phyloP scores from a whole-genome alignment of 2,113 vertebrate species.

The Phalacrocorax carbo region DNA sequence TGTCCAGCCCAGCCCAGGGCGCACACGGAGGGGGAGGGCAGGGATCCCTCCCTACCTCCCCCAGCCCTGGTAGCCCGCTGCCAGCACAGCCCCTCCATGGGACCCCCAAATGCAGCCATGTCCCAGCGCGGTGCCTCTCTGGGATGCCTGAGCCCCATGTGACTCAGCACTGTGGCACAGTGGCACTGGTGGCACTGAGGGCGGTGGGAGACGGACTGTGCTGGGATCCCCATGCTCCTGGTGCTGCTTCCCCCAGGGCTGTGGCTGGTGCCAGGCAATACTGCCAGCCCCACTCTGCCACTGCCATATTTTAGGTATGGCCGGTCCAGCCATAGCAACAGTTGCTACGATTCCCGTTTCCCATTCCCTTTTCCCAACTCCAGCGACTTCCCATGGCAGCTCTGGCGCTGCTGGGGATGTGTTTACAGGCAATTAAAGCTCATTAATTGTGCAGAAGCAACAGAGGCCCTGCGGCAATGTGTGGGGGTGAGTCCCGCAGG shows the following conservation, averaged over 20 bases:
- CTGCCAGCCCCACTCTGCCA: background rate
- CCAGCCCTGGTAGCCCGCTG: background rate
- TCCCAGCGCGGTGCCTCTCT: accelerated
- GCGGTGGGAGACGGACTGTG: accelerated
- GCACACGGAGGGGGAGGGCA: accelerated
- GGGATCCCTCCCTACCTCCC: background rate
- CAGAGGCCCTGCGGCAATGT: background rate
- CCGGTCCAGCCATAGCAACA: background rate
- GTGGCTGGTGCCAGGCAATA: background rate
- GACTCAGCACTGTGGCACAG: background rate
- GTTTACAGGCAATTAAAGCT: conserved; percentile 68
- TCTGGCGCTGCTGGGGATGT: conserved; percentile 16
- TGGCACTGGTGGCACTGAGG: background rate
- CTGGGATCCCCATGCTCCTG: accelerated
- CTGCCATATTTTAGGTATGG: accelerated
- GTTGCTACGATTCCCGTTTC: conserved; percentile 12
- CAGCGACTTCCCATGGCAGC: background rate
- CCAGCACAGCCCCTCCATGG: background rate
- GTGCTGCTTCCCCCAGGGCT: background rate
- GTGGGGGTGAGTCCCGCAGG: background rate
- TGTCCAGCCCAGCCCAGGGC: accelerated
- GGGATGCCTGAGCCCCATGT: accelerated
- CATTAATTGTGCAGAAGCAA: conserved; percentile 48
- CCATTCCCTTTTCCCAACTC: background rate
- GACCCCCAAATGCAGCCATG: accelerated